Evolutionary conservation across 1,140 invertebrate genomes (phyloP), one percentile per base, ranked within the genome.

Genomic region (Eriosoma lanigerum): DNA sequence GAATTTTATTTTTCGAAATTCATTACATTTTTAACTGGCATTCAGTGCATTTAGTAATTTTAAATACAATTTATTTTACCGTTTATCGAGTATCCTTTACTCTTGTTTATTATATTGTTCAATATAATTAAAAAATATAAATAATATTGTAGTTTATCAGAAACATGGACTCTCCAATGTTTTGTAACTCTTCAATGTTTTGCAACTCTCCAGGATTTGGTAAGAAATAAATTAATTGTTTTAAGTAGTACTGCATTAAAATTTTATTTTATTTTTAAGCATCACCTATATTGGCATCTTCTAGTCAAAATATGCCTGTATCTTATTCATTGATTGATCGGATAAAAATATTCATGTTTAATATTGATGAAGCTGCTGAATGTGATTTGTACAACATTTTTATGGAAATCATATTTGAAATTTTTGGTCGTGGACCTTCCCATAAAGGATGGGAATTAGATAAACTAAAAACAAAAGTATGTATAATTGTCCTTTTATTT

Each of bases 381-480:
- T 26, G n/a, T 24, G 54, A 76, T 60, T 46, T 76, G 8, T 21
- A 76, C 12, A 76, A 76, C 17, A 46, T 56, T 15, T 76, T 46
- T 44, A 24, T 17, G 0, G 73, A 76, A 1, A 46, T 58, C 0
- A 26, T 76, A 44, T 46, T 21, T 12, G 54, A 76, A 26, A 60
- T 76, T 76, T 76, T 76, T 38, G 73, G 73, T 21, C 73, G 32
- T 6, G 52, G 52, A 5, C 4, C 73, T 9, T n/a, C 19, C n/a
- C n/a, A n/a, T 10, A 76, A 38, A 46, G 73, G 73, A 58, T 76
- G 50, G 73, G 21, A 13, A 21, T 44, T 76, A 24, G 73, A 76
- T 60, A 54, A 58, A 58, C 10, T 76, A 6, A 76, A 76, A 44
- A 58, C 54, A n/a, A 76, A 2, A 26, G 73, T 76, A 76, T 38